Percentiles rank a stretch among this genome's conserved stretches.
Conservation (phyloP, 2,113 vertebrate species). For the Halcyon senegalensis region DNA sequence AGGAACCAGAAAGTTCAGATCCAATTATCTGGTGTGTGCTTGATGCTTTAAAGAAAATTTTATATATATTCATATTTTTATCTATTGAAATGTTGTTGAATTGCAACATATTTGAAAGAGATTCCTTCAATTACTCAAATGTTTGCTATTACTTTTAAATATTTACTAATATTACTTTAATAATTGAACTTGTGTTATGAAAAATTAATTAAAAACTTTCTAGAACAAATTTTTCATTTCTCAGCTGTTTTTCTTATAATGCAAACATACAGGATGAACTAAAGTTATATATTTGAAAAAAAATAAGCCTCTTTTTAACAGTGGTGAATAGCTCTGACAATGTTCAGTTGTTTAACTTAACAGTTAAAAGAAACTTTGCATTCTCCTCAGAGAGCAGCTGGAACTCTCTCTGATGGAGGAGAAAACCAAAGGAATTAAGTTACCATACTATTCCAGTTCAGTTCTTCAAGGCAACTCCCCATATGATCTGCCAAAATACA, state of each 20-base stretch:
- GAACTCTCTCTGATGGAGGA: neutral
- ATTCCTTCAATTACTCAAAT: neutral
- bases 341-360: neutral
- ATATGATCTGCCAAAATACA: neutral
- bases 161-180: neutral
- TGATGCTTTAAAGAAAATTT: no score
- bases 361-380: neutral
- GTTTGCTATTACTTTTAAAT: neutral
- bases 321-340: neutral
- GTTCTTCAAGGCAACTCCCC: neutral
- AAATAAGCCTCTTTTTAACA: neutral
- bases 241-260: neutral
- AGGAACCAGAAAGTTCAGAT: neutral
- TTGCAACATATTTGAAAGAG: neutral
- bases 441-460: neutral
- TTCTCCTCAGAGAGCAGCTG: neutral
- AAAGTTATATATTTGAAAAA: neutral
- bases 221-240: neutral
- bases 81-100: neutral
- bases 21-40: neutral
- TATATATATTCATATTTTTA: neutral
- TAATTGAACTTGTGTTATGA: neutral
- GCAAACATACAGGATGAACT: neutral
- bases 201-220: neutral
- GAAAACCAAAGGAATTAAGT: neutral